phyloP scores from a whole-genome alignment of 2,888 invertebrate species.

The Tridacna crocea region DNA sequence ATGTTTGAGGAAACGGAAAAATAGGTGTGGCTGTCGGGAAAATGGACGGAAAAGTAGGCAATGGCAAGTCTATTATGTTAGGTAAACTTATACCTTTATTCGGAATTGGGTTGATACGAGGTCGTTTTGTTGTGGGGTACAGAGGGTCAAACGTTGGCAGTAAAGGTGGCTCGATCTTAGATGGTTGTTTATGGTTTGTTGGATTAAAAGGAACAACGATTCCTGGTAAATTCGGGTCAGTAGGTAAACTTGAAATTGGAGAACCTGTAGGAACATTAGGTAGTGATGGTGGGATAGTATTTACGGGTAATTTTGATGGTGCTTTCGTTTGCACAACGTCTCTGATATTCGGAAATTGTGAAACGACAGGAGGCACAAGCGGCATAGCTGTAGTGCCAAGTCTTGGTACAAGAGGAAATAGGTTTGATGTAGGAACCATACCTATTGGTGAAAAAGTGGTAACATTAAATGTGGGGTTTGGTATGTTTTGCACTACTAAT shows the following conservation, averaged over 20 bases:
- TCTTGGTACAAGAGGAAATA: neutral
- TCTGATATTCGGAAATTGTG: neutral
- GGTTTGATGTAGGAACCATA: neutral
- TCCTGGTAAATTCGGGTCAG: no score
- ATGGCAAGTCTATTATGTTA: neutral
- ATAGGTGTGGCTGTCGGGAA: constrained; percentile 7
- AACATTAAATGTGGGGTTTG: neutral
- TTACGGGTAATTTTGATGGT: neutral
- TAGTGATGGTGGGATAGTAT: neutral
- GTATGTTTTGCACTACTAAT: neutral
- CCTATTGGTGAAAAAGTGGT: neutral
- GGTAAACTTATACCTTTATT: neutral
- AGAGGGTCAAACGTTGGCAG: no score
- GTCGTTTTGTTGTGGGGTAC: neutral
- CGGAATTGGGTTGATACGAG: neutral
- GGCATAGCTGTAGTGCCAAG: neutral
- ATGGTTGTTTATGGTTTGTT: no score
- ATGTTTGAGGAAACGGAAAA: neutral
- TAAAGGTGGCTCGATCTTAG: no score
- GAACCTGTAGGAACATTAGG: neutral
- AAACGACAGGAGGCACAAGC: neutral
- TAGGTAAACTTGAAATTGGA: no score
- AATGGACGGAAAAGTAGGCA: neutral
- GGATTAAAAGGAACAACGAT: no score
- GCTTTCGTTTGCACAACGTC: neutral